Conservation (phyloP, 2,113 vertebrate species). For the Ceratotherium simum region DNA sequence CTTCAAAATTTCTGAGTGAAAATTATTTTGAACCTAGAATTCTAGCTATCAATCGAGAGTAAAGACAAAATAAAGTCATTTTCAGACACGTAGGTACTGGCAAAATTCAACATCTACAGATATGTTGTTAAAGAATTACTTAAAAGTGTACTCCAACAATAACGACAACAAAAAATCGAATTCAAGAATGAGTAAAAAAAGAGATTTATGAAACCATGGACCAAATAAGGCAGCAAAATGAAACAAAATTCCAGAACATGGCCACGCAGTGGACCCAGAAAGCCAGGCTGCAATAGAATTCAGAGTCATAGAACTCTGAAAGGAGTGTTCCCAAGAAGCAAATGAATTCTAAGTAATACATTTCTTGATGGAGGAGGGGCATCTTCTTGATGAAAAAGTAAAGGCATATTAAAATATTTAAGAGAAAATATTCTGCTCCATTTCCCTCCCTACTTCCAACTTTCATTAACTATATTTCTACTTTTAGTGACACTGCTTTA, state of each 20-base stretch:
- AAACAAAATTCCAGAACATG: not conserved
- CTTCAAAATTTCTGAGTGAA: constrained; percentile 33
- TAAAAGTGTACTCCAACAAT: not conserved
- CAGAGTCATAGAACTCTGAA: not conserved
- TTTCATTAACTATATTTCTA: constrained; percentile 14
- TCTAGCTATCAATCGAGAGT: constrained; percentile 6
- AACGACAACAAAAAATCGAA: not conserved
- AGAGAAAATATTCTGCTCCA: not conserved
- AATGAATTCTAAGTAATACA: not conserved
- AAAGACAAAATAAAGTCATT: constrained; percentile 32
- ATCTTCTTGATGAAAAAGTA: not conserved
- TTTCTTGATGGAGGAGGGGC: not conserved
- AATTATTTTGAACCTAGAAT: constrained; percentile 56
- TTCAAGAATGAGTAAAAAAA: not conserved
- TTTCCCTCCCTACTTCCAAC: not conserved
- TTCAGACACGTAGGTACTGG: not conserved
- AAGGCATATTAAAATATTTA: not conserved
- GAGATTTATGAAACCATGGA: constrained; percentile 6
- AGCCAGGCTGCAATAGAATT: not conserved
- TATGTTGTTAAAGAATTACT: constrained; percentile 8
- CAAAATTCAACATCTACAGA: not conserved
- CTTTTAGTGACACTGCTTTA: not conserved
- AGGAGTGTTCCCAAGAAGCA: not conserved
- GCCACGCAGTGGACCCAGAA: not conserved
- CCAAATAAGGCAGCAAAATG: not conserved